phyloP scores from a whole-genome alignment of 2,888 invertebrate genomes.

The Aporophyla lueneburgensis region DNA sequence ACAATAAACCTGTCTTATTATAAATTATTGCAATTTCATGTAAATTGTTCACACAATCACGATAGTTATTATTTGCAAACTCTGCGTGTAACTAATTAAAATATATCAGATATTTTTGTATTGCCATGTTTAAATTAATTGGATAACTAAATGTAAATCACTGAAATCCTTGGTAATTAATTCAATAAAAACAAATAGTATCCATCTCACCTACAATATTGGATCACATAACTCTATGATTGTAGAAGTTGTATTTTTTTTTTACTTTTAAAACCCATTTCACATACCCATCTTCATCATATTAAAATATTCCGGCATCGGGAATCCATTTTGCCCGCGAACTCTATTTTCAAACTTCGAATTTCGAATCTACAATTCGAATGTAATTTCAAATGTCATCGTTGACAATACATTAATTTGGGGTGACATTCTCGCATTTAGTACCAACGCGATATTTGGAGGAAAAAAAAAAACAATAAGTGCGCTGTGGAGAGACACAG shows the following conservation, averaged over 20 bases:
- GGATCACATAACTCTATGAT: neutral
- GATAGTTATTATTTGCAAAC: constrained; percentile 43
- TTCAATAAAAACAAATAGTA: neutral
- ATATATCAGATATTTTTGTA: constrained; percentile 42
- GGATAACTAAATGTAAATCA: neutral
- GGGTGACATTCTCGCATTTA: constrained; percentile 58
- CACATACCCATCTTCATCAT: neutral
- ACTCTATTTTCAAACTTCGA: constrained; percentile 21
- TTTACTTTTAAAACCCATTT: neutral
- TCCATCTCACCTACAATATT: neutral
- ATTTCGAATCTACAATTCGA: constrained; percentile 46
- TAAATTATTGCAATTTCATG: constrained; percentile 63
- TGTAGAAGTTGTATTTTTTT: neutral
- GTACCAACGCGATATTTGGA: constrained; percentile 52
- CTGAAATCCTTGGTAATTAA: neutral
- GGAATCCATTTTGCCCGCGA: neutral
- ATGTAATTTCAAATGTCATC: constrained; percentile 39
- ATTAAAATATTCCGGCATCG: neutral
- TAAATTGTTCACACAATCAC: constrained; percentile 52
- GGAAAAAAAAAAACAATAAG: constrained; percentile 64
- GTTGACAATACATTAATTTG: constrained; percentile 49
- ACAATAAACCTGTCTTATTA: constrained; percentile 53
- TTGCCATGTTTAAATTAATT: constrained; percentile 23
- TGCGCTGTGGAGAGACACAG: constrained; percentile 55
- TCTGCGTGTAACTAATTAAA: constrained; percentile 44